Base-by-base conservation (phyloP, 2,797 vertebrate species). In the Eremophila alpestris region DNA sequence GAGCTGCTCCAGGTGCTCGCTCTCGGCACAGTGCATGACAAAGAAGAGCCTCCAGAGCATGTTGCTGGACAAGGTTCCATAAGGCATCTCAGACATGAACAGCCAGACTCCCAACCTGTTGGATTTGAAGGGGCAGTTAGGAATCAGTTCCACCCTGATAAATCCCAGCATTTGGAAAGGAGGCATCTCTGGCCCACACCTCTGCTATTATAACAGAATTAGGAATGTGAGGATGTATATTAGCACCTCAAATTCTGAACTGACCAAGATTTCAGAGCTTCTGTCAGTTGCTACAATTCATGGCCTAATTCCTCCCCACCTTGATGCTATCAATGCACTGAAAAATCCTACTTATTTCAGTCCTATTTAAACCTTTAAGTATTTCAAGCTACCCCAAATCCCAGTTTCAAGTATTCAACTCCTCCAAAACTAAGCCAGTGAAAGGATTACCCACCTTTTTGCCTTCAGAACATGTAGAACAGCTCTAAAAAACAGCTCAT, bases 61-160 rank as follows among this genome's bases (percentile, higher is more conserved):
- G 34, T 95, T 94, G 79, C 98, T 99, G 20, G 99, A 99, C 71
- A 99, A 96, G 2, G 99, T 99, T 71, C 98, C 98, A 2, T 99
- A 99, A 3, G 99, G 99, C 99, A 99, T 99, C 97, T 99, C 99
- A 0, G 99, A 99, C 99, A 99, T 99, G 94, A 99, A 99, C 62
- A 99, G 97, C 99, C 99, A 99, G 95, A 99, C 98, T 40, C 99
- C 99, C 92, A 99, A 91, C 96, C 99, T 99, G 97, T 60, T 18
- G n/a, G 64, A 88, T 70, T 86, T 80, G 26, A 90, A 81, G 87
- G 94, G 11, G 14, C 43, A 65, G 48, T 52, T 2, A 79, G 48
- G 76, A 73, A 92, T 38, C 11, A 32, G 40, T 26, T 65, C 58
- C 16, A 20, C 11, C 10, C 63, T 45, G 54, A 41, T 20, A 65